Percentiles rank a stretch among this genome's conserved stretches.
These are phyloP conservation scores for Drosophila suboccidentalis DNA, from an alignment of 2,888 invertebrate genomes.

Conservation along the genomic window DNA sequence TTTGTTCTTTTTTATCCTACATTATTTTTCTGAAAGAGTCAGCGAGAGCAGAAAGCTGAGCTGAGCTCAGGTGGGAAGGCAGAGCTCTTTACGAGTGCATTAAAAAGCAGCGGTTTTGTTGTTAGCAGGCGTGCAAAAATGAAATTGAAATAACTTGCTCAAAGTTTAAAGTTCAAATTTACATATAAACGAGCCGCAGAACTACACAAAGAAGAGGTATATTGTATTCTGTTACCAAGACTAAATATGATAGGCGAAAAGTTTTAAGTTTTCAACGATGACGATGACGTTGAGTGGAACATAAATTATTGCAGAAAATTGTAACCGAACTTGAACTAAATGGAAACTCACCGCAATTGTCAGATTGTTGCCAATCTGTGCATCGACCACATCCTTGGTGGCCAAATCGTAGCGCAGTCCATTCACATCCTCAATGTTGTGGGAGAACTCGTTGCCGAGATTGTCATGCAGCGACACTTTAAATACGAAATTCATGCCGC, in stretches of 20 bases:
- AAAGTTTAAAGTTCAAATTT: constrained; percentile 65
- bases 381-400: constrained; percentile 85
- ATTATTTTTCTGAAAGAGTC: not conserved
- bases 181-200: constrained; percentile 57
- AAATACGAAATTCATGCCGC: constrained; percentile 85
- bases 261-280: constrained; percentile 28
- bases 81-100: constrained; percentile 51
- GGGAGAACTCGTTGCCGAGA: constrained; percentile 86
- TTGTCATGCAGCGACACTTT: constrained; percentile 86
- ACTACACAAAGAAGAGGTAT: not conserved
- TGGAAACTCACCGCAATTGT: constrained; percentile 83
- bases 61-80: constrained; percentile 51
- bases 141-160: constrained; percentile 67
- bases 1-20: constrained; percentile 19
- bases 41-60: not conserved
- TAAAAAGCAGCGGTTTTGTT: constrained; percentile 67
- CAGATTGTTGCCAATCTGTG: constrained; percentile 85
- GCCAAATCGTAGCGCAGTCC: constrained; percentile 85
- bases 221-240: not conserved
- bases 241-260: constrained; percentile 45
- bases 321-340: not conserved
- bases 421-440: constrained; percentile 85
- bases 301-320: constrained; percentile 14
- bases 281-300: constrained; percentile 7
- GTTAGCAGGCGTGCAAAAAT: constrained; percentile 50